Evolutionary conservation across 2,888 invertebrate species (phyloP).

Genomic region (Trachelus iudaicus): DNA sequence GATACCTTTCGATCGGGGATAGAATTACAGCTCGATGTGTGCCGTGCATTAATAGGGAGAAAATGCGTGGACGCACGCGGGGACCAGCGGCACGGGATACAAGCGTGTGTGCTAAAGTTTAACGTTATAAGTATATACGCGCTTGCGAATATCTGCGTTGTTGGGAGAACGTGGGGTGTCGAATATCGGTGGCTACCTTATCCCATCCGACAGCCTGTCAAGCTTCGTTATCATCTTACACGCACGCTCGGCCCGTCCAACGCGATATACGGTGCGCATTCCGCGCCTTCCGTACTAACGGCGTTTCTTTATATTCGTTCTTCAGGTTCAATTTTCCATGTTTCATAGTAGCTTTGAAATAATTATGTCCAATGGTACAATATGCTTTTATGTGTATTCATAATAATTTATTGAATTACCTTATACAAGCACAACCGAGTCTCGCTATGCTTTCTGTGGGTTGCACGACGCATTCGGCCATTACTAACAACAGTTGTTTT

Average conservation of each 20-base stretch:
- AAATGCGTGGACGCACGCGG: constrained; percentile 32
- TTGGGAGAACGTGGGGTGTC: constrained; percentile 53
- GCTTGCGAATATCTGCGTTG: constrained; percentile 27
- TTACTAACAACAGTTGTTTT: constrained; percentile 84
- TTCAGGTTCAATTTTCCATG: background rate
- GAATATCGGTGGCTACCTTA: constrained; percentile 60
- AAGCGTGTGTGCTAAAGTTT: background rate
- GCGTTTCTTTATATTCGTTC: background rate
- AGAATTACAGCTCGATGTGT: constrained; percentile 54
- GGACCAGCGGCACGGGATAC: background rate
- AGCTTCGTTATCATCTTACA: constrained; percentile 64
- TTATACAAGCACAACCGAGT: constrained; percentile 91
- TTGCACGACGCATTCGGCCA: constrained; percentile 91
- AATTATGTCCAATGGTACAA: background rate
- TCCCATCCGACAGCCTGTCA: constrained; percentile 62
- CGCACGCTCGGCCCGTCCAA: constrained; percentile 42
- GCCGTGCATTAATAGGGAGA: constrained; percentile 45
- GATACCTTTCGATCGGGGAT: constrained; percentile 49
- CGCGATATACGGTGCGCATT: constrained; percentile 28
- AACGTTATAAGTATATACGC: background rate
- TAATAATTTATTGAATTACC: constrained; percentile 57
- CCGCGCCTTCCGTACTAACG: constrained; percentile 9
- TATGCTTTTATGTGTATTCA: background rate
- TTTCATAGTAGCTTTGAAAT: background rate
- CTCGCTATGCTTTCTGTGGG: constrained; percentile 91